phyloP scores from a whole-genome alignment of 1,140 invertebrate genomes.

The Phenacoccus solenopsis region DNA sequence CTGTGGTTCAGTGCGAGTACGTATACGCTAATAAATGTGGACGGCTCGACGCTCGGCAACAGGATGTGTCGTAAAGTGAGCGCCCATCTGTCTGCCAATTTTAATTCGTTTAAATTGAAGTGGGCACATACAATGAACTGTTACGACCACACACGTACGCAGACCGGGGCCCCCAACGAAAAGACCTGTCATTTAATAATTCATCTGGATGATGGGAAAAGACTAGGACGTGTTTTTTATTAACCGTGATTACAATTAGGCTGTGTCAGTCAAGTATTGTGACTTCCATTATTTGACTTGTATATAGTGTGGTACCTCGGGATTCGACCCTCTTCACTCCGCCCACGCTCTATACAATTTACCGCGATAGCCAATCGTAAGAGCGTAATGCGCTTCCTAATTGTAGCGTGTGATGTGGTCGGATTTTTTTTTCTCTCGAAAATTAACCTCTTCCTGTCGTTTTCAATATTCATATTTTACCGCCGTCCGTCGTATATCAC shows the following conservation, averaged over 20 bases:
- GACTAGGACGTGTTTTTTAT: slow-evolving; percentile 11
- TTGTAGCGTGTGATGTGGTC: not conserved
- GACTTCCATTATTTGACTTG: not conserved
- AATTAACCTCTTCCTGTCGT: not conserved
- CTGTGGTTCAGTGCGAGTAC: not conserved
- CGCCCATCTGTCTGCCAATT: slow-evolving; percentile 15
- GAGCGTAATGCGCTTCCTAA: not conserved
- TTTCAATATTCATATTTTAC: not conserved
- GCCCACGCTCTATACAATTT: not conserved
- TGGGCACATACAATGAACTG: slow-evolving; percentile 11
- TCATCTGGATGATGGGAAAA: slow-evolving; percentile 6
- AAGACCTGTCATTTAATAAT: slow-evolving; percentile 15
- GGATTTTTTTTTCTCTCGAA: not conserved
- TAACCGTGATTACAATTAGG: slow-evolving; percentile 12
- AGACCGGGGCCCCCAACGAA: not conserved
- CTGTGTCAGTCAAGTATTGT: slow-evolving; percentile 3
- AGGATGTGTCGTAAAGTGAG: slow-evolving; percentile 11
- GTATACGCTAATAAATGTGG: not conserved
- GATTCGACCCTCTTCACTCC: not conserved
- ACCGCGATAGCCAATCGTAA: not conserved
- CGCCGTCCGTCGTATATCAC: too few relatives aligned
- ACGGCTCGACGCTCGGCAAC: not conserved
- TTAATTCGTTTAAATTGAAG: slow-evolving; percentile 18
- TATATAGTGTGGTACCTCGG: not conserved
- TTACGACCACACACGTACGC: slow-evolving; percentile 13